Percentiles rank a stretch among this genome's conserved stretches.
Conservation (phyloP, 2,113 vertebrate genomes). For the Apodemus speciosus region DNA sequence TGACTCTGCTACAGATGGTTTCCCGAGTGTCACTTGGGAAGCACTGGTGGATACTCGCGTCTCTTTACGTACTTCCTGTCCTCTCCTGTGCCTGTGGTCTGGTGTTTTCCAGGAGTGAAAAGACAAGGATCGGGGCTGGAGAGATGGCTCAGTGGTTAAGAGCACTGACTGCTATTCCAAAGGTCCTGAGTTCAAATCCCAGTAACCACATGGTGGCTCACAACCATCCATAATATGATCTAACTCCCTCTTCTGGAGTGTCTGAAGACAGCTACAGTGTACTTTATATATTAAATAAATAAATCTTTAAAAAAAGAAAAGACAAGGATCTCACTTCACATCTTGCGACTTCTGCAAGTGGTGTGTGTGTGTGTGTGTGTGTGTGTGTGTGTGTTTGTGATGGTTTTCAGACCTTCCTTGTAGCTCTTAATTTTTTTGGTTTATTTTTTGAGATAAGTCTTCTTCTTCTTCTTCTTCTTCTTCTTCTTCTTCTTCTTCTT, state of each 20-base stretch:
- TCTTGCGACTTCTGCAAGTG: neutral
- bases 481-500: too few relatives aligned
- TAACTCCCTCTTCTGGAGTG: too few relatives aligned
- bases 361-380: too few relatives aligned
- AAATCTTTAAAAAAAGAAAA: too few relatives aligned
- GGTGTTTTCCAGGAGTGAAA: neutral
- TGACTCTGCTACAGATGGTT: neutral
- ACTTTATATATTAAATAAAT: too few relatives aligned
- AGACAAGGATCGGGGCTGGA: neutral
- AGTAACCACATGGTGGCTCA: too few relatives aligned
- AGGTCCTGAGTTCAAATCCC: too few relatives aligned
- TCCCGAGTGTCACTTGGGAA: conserved; percentile 3
- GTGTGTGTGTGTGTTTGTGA: too few relatives aligned
- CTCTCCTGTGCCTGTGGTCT: neutral
- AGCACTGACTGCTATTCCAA: too few relatives aligned
- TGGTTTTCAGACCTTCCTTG: neutral
- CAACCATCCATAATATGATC: too few relatives aligned
- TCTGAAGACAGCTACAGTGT: too few relatives aligned
- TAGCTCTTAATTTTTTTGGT: neutral
- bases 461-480: neutral
- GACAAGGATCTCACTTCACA: neutral
- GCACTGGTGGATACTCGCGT: neutral
- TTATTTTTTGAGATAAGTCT: neutral
- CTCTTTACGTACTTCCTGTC: neutral
- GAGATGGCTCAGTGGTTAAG: too few relatives aligned